phyloP scores from a whole-genome alignment of 2,888 invertebrate genomes.

The Tipula vernalis region DNA sequence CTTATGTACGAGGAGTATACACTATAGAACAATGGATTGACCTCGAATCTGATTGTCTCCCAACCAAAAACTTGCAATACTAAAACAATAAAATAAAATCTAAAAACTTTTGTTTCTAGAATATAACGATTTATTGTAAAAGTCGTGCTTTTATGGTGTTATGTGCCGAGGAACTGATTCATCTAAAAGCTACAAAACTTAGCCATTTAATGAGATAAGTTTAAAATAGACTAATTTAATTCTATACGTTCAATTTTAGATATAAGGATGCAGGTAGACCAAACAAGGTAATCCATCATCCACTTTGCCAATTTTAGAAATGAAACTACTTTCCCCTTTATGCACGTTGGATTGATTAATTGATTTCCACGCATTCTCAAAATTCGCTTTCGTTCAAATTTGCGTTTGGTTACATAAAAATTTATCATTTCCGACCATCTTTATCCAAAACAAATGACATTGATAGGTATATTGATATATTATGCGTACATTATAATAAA shows the following conservation, averaged over 20 bases:
- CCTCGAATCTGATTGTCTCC: background rate
- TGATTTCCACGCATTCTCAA: background rate
- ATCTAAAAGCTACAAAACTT: too few relatives aligned
- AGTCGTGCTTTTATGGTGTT: background rate
- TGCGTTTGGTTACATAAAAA: background rate
- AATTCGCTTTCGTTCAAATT: background rate
- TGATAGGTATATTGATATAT: background rate
- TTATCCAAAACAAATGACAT: background rate
- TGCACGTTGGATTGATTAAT: too few relatives aligned
- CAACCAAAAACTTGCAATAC: background rate
- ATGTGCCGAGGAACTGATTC: too few relatives aligned
- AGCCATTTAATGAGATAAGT: too few relatives aligned
- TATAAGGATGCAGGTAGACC: too few relatives aligned
- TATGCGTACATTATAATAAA: background rate
- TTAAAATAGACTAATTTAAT: too few relatives aligned
- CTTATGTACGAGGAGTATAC: background rate
- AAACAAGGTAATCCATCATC: too few relatives aligned
- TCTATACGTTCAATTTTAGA: too few relatives aligned
- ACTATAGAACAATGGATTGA: background rate
- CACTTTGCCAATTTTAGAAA: too few relatives aligned
- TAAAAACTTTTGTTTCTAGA: background rate
- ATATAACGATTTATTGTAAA: background rate
- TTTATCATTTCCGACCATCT: background rate
- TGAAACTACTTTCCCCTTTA: too few relatives aligned
- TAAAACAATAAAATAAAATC: background rate